These are phyloP conservation scores for Amphiprion ocellaris DNA, from an alignment of 2,113 vertebrate genomes.

Conservation along the genomic window DNA sequence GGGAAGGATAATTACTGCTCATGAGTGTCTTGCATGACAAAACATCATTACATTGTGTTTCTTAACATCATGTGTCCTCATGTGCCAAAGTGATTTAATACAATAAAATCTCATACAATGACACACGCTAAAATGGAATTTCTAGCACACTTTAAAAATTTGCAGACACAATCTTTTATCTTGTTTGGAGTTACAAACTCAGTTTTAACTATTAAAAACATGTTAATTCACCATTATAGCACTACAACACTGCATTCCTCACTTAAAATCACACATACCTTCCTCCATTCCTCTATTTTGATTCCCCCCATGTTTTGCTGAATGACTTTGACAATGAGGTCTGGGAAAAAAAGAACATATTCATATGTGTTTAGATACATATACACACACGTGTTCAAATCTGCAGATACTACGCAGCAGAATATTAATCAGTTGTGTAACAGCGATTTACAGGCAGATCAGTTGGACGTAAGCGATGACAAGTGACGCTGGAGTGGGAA, in stretches of 20 bases:
- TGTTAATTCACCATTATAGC: background rate
- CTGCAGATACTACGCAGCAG: background rate
- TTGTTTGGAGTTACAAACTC: too few relatives aligned
- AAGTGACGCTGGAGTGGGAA: background rate
- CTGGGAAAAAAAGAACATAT: conserved; percentile 63
- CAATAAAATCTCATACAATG: background rate
- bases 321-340: conserved; percentile 79
- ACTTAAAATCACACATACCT: conserved; percentile 67
- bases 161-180: background rate
- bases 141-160: background rate
- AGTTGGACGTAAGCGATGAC: background rate
- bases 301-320: conserved; percentile 84
- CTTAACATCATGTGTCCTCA: background rate
- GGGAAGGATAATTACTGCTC: background rate
- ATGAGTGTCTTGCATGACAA: background rate
- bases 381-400: background rate
- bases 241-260: background rate
- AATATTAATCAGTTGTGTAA: background rate
- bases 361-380: background rate
- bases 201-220: background rate
- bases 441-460: conserved; percentile 8
- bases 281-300: conserved; percentile 82
- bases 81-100: background rate
- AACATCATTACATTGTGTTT: background rate
- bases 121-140: background rate